phyloP scores from a whole-genome alignment of 1,140 invertebrate genomes.

The Nephila pilipes region DNA sequence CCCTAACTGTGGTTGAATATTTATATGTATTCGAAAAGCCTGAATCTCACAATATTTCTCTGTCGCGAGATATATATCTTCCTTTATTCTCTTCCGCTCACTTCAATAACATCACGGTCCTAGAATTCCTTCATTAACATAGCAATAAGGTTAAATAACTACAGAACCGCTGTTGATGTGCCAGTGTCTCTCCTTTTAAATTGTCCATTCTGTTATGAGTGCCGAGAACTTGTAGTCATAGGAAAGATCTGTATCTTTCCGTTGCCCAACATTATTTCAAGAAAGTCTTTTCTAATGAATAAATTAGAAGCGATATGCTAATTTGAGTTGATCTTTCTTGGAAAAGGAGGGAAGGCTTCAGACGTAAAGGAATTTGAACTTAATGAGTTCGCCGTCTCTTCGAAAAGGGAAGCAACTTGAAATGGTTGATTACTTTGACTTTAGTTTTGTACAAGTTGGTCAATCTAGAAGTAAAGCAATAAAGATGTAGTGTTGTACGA shows the following conservation, averaged over 20 bases:
- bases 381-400: slow-evolving; percentile 16
- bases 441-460: not conserved
- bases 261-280: slow-evolving; percentile 53
- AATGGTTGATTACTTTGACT: slow-evolving; percentile 14
- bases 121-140: not conserved
- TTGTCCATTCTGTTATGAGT: not conserved
- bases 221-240: not conserved
- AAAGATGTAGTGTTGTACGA: not conserved
- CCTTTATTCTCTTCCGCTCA: not conserved
- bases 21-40: not conserved
- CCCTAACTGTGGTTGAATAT: not conserved
- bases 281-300: slow-evolving; percentile 70
- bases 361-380: slow-evolving; percentile 51
- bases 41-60: not conserved
- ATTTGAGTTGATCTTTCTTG: slow-evolving; percentile 69
- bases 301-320: slow-evolving; percentile 72
- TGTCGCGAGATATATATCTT: not conserved
- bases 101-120: not conserved
- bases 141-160: slow-evolving; percentile 4
- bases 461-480: not conserved
- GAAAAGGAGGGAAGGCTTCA: not conserved
- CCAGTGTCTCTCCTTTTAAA: not conserved
- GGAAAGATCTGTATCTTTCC: slow-evolving; percentile 47
- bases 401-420: not conserved
- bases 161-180: not conserved